Conservation (phyloP, 1,140 invertebrate species). For the Platyscapa corneri region DNA sequence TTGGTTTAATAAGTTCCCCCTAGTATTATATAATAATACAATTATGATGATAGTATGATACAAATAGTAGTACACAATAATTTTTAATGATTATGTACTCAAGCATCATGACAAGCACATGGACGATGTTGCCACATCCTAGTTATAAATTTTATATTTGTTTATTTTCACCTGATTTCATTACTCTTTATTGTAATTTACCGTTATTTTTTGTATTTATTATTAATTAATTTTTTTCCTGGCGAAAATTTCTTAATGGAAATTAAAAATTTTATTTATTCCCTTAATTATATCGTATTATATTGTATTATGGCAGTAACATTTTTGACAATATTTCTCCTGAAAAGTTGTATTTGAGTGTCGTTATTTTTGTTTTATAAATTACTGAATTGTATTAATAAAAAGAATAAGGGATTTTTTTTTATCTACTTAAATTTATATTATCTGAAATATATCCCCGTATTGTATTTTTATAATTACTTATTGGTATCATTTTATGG, state of each 20-base stretch:
- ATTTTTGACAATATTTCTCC: constrained; percentile 40
- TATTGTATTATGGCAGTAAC: constrained; percentile 30
- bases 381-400: constrained; percentile 16
- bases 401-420: constrained; percentile 16
- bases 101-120: constrained; percentile 54
- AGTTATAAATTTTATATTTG: constrained; percentile 37
- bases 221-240: background rate
- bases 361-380: background rate
- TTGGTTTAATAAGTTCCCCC: constrained; percentile 54
- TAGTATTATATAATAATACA: constrained; percentile 54
- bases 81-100: constrained; percentile 55
- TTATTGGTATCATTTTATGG: background rate
- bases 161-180: constrained; percentile 10
- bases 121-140: constrained; percentile 49
- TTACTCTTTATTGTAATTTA: background rate
- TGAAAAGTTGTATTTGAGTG: background rate
- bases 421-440: background rate
- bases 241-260: constrained; percentile 36
- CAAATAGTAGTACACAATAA: constrained; percentile 53
- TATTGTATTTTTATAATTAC: constrained; percentile 5
- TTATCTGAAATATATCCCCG: background rate
- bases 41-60: constrained; percentile 54
- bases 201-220: background rate
- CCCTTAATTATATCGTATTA: constrained; percentile 13
- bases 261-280: constrained; percentile 41